phyloP scores from a whole-genome alignment of 2,113 vertebrate species.

The Chloroceryle aenea region DNA sequence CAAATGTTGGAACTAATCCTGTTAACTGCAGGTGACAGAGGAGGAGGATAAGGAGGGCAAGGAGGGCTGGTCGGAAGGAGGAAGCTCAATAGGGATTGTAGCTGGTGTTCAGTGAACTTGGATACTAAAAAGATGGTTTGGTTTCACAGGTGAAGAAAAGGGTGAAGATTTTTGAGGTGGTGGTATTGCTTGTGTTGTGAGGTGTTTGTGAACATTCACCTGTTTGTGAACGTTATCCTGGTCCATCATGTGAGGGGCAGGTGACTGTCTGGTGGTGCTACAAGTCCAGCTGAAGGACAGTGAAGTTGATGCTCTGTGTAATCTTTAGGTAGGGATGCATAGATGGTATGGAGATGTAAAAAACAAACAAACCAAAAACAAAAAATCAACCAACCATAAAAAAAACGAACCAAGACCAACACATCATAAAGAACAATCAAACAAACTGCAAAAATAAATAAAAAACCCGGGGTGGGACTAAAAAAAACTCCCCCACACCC shows the following conservation, averaged over 20 bases:
- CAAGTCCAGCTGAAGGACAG: background rate
- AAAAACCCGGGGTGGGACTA: no score
- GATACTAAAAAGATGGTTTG: background rate
- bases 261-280: background rate
- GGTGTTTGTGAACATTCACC: no score
- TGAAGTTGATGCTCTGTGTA: fast-evolving
- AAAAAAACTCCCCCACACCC: no score
- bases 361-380: background rate
- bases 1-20: background rate
- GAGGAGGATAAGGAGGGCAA: background rate
- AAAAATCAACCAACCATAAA: background rate
- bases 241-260: background rate
- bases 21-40: background rate
- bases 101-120: background rate
- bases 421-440: background rate
- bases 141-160: background rate
- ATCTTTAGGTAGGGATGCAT: background rate
- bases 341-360: background rate
- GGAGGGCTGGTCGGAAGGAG: background rate
- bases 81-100: background rate
- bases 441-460: background rate
- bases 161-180: background rate
- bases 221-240: background rate
- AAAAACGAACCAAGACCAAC: no score
- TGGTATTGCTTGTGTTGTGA: background rate